Percentiles rank a stretch among this genome's conserved stretches.
Conservation (phyloP, 2,888 invertebrate species). For the Acrocyrtus sp. region DNA sequence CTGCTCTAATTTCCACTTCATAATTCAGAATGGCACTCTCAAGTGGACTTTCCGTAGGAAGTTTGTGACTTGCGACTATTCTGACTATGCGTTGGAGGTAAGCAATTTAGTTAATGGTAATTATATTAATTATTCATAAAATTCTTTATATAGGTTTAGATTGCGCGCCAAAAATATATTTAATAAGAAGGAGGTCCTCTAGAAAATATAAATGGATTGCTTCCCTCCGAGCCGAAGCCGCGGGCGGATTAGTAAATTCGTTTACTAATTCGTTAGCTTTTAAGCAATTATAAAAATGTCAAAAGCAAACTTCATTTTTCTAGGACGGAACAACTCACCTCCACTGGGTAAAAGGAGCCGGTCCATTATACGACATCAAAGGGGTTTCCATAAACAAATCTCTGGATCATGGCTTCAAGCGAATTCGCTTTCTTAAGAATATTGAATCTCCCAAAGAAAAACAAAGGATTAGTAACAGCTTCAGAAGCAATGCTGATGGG, state of each 20-base stretch:
- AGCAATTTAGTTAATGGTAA: conserved; percentile 34
- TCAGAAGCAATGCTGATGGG: conserved; percentile 28
- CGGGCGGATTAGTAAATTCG: neutral
- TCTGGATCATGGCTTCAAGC: conserved; percentile 77
- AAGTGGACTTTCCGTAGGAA: conserved; percentile 80
- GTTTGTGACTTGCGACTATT: conserved; percentile 86
- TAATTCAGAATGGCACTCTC: conserved; percentile 69
- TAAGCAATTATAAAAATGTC: no score
- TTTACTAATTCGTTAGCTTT: no score
- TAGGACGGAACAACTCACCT: conserved; percentile 91
- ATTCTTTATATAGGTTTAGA: neutral
- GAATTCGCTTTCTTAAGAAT: conserved; percentile 78
- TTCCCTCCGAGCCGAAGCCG: no score
- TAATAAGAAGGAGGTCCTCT: no score
- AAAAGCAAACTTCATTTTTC: neutral
- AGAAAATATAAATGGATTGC: no score
- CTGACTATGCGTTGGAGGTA: conserved; percentile 82
- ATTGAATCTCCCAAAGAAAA: conserved; percentile 60
- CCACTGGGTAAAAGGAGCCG: conserved; percentile 84
- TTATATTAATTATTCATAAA: neutral
- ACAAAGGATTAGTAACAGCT: conserved; percentile 50
- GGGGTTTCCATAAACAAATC: conserved; percentile 72
- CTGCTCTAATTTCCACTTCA: conserved; percentile 73
- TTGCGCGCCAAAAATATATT: no score
- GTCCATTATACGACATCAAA: conserved; percentile 75